A percentile compares a stretch with the other conserved stretches of the same genome.
phyloP scores from a whole-genome alignment of 2,888 invertebrate genomes.

The Zygothrica quintamaculata region DNA sequence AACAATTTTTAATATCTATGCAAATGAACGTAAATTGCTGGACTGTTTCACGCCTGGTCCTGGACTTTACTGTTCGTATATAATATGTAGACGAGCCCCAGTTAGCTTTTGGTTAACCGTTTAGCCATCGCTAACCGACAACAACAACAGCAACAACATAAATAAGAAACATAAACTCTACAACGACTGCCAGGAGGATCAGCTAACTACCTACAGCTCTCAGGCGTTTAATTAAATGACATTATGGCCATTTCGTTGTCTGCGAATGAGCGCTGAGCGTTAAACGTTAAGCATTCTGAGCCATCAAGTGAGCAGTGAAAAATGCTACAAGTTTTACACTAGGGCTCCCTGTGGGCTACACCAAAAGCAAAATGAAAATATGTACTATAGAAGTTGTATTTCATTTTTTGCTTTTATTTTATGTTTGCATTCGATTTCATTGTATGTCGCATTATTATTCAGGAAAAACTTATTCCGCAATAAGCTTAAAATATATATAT shows the following conservation, averaged over 20 bases:
- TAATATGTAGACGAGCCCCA: conserved; percentile 37
- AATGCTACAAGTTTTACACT: conserved; percentile 54
- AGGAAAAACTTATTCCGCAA: no score
- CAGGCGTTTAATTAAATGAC: conserved; percentile 80
- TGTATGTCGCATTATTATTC: no score
- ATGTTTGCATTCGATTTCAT: no score
- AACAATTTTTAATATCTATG: conserved; percentile 83
- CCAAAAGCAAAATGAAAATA: conserved; percentile 41
- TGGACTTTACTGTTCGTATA: conserved; percentile 32
- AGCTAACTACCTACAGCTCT: conserved; percentile 69
- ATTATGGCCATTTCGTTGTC: conserved; percentile 71
- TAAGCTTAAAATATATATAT: no score
- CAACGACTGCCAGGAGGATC: conserved; percentile 15
- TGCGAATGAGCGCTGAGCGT: conserved; percentile 32
- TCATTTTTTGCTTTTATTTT: conserved; percentile 73
- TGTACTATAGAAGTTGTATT: conserved; percentile 72
- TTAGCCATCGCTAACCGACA: conserved; percentile 68
- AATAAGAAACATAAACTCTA: conserved; percentile 23
- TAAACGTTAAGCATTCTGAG: conserved; percentile 20
- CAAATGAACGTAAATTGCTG: conserved; percentile 80
- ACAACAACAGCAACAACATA: conserved; percentile 34
- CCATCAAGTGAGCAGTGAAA: conserved; percentile 62
- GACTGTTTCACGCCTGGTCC: conserved; percentile 54
- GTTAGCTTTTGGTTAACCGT: conserved; percentile 75
- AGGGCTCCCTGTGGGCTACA: not conserved